Evolutionary conservation across 2,113 vertebrate genomes (phyloP).

Genomic region (Alethe castanea): DNA sequence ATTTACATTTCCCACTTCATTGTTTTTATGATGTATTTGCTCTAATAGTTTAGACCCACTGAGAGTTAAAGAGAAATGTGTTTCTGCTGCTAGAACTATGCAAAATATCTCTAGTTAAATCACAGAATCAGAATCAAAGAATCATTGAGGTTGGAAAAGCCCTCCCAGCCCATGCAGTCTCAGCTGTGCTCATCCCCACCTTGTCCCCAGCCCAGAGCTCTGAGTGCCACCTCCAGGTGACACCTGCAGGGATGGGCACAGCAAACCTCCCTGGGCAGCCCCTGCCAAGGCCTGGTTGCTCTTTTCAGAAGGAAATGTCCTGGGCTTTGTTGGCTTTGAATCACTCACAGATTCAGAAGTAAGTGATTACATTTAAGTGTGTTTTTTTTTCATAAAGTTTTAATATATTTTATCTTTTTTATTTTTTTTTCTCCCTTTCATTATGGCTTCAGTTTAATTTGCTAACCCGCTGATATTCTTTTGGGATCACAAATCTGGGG

Average conservation of each 20-base stretch:
- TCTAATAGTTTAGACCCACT: not conserved
- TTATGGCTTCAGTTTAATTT: not conserved
- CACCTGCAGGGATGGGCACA: not conserved
- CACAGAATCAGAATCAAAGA: not conserved
- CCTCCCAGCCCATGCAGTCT: rapidly evolving
- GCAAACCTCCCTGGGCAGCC: not conserved
- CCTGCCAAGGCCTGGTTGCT: rapidly evolving
- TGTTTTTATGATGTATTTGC: not conserved
- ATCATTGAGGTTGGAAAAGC: rapidly evolving
- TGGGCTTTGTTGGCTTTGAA: not conserved
- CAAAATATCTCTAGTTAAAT: not conserved
- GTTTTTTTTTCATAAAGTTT: not conserved
- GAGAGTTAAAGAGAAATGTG: not conserved
- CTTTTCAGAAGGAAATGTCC: not conserved
- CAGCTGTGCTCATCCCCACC: rapidly evolving
- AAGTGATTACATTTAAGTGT: not conserved
- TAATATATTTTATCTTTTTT: not conserved
- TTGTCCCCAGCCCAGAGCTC: not conserved
- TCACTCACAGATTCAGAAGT: not conserved
- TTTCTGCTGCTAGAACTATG: not conserved
- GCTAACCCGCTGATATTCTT: not conserved
- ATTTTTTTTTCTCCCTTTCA: not conserved
- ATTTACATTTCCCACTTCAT: not conserved
- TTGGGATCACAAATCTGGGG: not conserved
- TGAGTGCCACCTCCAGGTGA: not conserved